Evolutionary conservation across 1,140 invertebrate genomes (phyloP), one percentile per base, ranked within the genome.

Genomic region (Camponotus floridanus): DNA sequence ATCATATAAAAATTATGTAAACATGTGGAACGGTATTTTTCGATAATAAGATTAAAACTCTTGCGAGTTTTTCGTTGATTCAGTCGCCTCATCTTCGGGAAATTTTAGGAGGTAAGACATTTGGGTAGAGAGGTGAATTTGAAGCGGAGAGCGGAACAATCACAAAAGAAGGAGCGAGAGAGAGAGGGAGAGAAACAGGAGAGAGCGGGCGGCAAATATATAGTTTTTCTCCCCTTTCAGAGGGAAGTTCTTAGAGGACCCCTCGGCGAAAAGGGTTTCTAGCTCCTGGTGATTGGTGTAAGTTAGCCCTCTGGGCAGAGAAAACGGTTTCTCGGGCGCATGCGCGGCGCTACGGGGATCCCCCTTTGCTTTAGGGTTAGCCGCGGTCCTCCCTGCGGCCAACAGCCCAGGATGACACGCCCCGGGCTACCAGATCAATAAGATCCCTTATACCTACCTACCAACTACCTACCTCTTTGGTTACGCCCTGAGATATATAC

Each of bases 391-490:
- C 94, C 94, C 94, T 94, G 94, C 94, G 94, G 94, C 94, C 92
- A 95, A 94, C 93, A 93, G 92, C 93, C 94, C 94, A 94, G 94
- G 93, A 95, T 94, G 94, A 95, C 94, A 95, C 94, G 94, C 94
- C 94, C 94, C 94, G 89, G 94, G 94, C 94, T 95, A 95, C 94
- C 94, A 94, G 94, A 95, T 95, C 94, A 95, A 95, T 95, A 95
- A 95, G 94, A 95, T 94, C 94, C 94, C 94, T 94, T 93, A 93
- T 93, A 94, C 92, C 92, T 90, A 94, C 92, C 92, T 91, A 93
- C 93, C 92, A 90, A 92, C 92, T 90, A 83, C 71, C 90, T 86
- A 91, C 84, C 91, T 92, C 89, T 92, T 92, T 90, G 93, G 93
- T 92, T 93, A 93, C 93, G 93, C 93, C 93, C 92, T 93, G 88